These are phyloP conservation scores for Calonectris borealis DNA, from an alignment of 2,113 vertebrate genomes.

Conservation along the genomic window DNA sequence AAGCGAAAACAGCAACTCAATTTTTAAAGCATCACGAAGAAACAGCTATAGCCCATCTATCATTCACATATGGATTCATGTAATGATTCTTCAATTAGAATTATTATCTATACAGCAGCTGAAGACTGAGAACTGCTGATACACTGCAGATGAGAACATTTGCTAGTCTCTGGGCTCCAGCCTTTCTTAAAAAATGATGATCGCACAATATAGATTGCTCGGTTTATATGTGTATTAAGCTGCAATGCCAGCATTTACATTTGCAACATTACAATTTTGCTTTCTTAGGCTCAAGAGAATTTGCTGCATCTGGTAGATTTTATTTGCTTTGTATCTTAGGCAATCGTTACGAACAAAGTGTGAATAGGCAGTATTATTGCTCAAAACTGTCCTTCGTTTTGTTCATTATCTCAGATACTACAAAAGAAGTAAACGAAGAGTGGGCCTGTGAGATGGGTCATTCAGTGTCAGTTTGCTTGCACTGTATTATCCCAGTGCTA, in stretches of 20 bases:
- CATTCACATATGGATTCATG: constrained; percentile 63
- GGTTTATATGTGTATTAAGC: constrained; percentile 44
- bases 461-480: not conserved
- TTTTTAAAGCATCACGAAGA: constrained; percentile 37
- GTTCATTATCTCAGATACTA: not conserved
- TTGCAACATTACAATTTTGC: constrained; percentile 37
- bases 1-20: constrained; percentile 26
- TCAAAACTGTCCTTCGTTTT: not conserved
- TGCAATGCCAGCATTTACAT: constrained; percentile 66
- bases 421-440: not conserved
- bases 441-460: not conserved
- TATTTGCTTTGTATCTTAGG: constrained; percentile 46
- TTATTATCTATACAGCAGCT: constrained; percentile 74
- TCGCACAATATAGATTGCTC: constrained; percentile 57
- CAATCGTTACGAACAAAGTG: constrained; percentile 24
- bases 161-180: constrained; percentile 69
- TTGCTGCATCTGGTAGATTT: constrained; percentile 51
- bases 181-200: constrained; percentile 71
- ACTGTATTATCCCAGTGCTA: not conserved
- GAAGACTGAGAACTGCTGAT: constrained; percentile 75
- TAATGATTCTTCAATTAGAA: constrained; percentile 78
- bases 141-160: constrained; percentile 62
- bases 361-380: constrained; percentile 27
- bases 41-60: constrained; percentile 55
- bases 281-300: constrained; percentile 40